phyloP scores from a whole-genome alignment of 1,140 invertebrate species.

The Bathynomus jamesi region DNA sequence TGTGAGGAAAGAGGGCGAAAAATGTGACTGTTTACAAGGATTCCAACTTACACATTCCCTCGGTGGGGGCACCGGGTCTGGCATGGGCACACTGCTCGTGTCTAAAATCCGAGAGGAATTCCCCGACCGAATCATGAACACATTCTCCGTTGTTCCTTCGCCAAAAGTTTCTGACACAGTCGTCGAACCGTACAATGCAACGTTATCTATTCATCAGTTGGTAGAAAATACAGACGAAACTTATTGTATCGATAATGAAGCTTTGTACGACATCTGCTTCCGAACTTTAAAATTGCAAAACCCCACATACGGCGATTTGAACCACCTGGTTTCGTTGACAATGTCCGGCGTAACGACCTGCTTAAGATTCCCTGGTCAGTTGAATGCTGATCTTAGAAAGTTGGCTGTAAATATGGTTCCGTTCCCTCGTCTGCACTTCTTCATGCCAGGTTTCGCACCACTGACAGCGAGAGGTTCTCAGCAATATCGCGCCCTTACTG shows the following conservation, averaged over 20 bases:
- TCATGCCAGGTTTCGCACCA: conserved; percentile 71
- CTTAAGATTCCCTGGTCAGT: no score
- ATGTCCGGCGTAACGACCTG: conserved; percentile 75
- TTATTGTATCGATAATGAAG: no score
- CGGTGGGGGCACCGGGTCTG: conserved; percentile 50
- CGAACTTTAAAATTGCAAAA: conserved; percentile 60
- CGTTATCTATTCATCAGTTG: no score
- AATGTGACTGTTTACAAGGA: conserved; percentile 42
- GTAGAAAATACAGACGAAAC: no score
- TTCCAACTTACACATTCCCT: conserved; percentile 51
- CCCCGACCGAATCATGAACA: conserved; percentile 54
- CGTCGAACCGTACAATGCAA: no score
- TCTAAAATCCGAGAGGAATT: conserved; percentile 80
- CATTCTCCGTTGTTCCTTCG: no score
- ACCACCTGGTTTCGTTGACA: conserved; percentile 47
- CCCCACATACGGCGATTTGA: no score
- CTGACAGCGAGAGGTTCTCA: conserved; percentile 48
- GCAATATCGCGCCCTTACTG: conserved; percentile 49
- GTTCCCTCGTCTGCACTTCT: conserved; percentile 68
- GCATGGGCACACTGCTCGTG: conserved; percentile 47
- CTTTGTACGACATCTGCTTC: no score
- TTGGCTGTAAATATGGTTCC: conserved; percentile 76
- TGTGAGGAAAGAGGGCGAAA: conserved; percentile 12
- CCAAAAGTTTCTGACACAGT: no score
- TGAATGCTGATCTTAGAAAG: conserved; percentile 75